phyloP scores from a whole-genome alignment of 2,888 invertebrate species.

The Habroteleia sp. region DNA sequence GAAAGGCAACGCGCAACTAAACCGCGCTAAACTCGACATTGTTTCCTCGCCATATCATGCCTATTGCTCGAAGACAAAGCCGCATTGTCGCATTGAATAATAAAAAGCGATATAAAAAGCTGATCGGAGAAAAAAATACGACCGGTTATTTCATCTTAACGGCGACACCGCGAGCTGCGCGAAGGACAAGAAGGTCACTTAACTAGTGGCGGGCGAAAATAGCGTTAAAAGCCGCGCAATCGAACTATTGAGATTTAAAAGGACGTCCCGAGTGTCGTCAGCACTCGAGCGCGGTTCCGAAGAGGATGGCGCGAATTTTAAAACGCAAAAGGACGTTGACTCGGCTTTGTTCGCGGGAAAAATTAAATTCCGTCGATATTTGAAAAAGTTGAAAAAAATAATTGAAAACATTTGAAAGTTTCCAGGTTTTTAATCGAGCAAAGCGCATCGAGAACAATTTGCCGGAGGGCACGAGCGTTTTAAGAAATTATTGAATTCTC shows the following conservation, averaged over 20 bases:
- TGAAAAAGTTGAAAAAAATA: no score
- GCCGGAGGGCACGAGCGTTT: constrained; percentile 14
- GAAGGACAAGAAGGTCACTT: constrained; percentile 57
- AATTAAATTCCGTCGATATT: no score
- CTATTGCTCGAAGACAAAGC: constrained; percentile 28
- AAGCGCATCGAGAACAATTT: background rate
- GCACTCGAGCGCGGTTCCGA: background rate
- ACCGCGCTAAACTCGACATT: constrained; percentile 21
- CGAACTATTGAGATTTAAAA: constrained; percentile 32
- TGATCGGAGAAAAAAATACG: constrained; percentile 44
- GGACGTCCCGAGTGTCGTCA: constrained; percentile 16
- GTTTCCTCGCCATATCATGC: constrained; percentile 3
- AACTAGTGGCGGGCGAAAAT: constrained; percentile 21
- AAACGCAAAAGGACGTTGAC: background rate
- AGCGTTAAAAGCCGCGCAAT: constrained; percentile 49
- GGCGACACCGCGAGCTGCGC: constrained; percentile 27
- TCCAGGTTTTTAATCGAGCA: no score
- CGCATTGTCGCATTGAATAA: constrained; percentile 40
- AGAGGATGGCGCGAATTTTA: constrained; percentile 4
- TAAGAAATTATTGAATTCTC: constrained; percentile 37
- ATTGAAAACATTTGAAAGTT: no score
- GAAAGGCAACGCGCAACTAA: constrained; percentile 2
- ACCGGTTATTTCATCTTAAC: constrained; percentile 61
- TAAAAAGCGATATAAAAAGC: constrained; percentile 37
- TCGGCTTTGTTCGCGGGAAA: no score